These are phyloP conservation scores for Natrix natrix DNA, from an alignment of 2,797 vertebrate genomes.

Conservation along the genomic window DNA sequence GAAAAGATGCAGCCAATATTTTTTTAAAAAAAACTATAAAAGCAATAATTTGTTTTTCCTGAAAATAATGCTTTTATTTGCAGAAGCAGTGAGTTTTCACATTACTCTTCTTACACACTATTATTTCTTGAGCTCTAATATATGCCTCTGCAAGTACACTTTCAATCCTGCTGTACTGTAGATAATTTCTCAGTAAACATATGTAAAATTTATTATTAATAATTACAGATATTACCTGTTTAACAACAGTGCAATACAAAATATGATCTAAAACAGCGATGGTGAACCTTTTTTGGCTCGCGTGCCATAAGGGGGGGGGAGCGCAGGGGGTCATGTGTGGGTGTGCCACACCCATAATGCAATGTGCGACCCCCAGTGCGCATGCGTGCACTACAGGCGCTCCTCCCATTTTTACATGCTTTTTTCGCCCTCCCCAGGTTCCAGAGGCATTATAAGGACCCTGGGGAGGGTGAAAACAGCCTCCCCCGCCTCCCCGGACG, in stretches of 20 bases:
- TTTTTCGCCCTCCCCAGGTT: too few relatives aligned
- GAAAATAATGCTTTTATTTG: background rate
- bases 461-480: too few relatives aligned
- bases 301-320: too few relatives aligned
- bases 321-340: too few relatives aligned
- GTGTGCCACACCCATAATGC: too few relatives aligned
- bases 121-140: background rate
- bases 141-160: background rate
- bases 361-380: too few relatives aligned
- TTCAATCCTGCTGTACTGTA: background rate
- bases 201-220: background rate
- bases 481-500: too few relatives aligned
- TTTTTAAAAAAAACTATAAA: background rate
- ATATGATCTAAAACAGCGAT: background rate
- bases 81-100: background rate
- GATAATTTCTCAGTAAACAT: background rate
- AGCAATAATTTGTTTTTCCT: background rate
- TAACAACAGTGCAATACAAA: background rate
- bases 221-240: background rate
- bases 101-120: background rate
- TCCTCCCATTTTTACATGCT: too few relatives aligned
- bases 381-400: too few relatives aligned
- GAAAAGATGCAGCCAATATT: background rate
- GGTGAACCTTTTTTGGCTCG: too few relatives aligned
- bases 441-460: too few relatives aligned